These are phyloP conservation scores for Drosophila histrio DNA, from an alignment of 2,888 invertebrate species.

Conservation along the genomic window DNA sequence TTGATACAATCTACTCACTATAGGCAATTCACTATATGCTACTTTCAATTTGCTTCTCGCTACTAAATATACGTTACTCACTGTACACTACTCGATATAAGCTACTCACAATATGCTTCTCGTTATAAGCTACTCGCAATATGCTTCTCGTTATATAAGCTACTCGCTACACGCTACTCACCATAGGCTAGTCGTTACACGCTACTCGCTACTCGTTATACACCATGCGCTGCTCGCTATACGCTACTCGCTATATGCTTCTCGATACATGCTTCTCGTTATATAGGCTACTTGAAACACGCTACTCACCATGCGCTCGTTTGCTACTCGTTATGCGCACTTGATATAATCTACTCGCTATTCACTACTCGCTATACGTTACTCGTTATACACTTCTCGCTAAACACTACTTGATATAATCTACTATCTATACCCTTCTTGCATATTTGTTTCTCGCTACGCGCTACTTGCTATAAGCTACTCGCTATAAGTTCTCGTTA, in stretches of 20 bases:
- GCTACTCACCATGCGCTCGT: no score
- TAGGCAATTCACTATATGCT: not conserved
- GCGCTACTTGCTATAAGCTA: not conserved
- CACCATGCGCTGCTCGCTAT: not conserved
- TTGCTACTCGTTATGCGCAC: not conserved
- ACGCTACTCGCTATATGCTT: not conserved
- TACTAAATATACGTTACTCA: not conserved
- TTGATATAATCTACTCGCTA: not conserved
- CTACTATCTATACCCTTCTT: no score
- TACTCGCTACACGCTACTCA: not conserved
- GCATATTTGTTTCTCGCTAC: no score
- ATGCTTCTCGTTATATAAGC: no score
- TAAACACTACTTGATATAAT: no score
- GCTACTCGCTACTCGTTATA: not conserved
- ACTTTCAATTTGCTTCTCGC: not conserved
- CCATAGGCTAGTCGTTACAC: not conserved
- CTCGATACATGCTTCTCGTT: not conserved
- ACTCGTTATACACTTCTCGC: not conserved
- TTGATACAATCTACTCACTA: not conserved
- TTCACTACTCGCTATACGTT: not conserved
- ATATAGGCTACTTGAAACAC: no score
- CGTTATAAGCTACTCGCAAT: no score
- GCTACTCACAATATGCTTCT: no score
- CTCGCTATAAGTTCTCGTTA: not conserved
- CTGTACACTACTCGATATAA: not conserved